phyloP scores from a whole-genome alignment of 1,140 invertebrate species.

The Pachyrhynchus sulphureomaculatus region DNA sequence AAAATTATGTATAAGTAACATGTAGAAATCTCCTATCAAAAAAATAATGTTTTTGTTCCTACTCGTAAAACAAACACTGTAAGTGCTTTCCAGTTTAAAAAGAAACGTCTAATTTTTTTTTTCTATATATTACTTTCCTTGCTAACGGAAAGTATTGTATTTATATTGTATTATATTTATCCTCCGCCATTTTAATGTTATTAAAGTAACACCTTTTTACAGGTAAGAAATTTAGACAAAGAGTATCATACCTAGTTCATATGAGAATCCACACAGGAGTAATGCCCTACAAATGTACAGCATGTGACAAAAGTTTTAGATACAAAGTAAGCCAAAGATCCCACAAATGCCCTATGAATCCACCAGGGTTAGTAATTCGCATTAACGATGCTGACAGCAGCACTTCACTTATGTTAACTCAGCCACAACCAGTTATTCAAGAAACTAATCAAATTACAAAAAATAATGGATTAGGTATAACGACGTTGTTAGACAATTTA shows the following conservation, averaged over 20 bases:
- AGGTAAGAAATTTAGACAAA: conserved; percentile 85
- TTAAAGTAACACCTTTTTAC: too few species aligned
- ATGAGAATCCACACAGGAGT: conserved; percentile 79
- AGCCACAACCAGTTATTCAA: background rate
- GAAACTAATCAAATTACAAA: background rate
- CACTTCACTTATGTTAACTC: background rate
- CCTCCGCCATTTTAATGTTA: background rate
- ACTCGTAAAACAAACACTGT: too few species aligned
- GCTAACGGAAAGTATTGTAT: too few species aligned
- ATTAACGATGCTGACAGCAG: conserved; percentile 25
- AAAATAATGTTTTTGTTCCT: too few species aligned
- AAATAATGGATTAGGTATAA: background rate
- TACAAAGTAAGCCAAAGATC: conserved; percentile 84
- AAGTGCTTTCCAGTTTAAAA: too few species aligned
- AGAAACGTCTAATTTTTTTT: too few species aligned
- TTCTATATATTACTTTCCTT: too few species aligned
- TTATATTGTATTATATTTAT: background rate
- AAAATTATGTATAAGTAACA: too few species aligned
- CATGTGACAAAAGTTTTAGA: conserved; percentile 78
- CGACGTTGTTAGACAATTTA: background rate
- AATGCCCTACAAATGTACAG: conserved; percentile 80
- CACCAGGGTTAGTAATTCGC: conserved; percentile 55
- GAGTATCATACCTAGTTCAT: conserved; percentile 84
- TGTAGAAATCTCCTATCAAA: too few species aligned
- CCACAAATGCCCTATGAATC: conserved; percentile 70